Percentiles rank a stretch among this genome's conserved stretches.
phyloP scores from a whole-genome alignment of 2,113 vertebrate genomes.

The Perccottus glenii region DNA sequence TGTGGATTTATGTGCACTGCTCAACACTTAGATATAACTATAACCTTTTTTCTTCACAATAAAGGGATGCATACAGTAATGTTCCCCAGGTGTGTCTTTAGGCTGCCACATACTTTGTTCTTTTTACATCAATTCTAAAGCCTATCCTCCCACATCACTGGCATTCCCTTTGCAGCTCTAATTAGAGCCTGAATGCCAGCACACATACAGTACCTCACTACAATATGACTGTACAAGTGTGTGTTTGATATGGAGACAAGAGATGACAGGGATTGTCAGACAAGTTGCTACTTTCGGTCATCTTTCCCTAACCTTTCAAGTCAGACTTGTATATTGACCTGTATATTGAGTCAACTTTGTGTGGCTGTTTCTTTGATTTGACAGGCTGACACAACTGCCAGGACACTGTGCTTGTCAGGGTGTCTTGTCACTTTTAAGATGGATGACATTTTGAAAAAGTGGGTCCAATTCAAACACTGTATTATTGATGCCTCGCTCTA shows the following conservation, averaged over 20 bases:
- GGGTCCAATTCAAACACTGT: conserved; percentile 5
- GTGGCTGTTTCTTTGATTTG: not conserved
- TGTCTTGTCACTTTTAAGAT: conserved; percentile 4
- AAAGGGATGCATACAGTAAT: not conserved
- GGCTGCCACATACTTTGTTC: not conserved
- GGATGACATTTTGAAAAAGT: not conserved
- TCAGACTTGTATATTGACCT: too few relatives aligned
- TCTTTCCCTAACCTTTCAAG: conserved; percentile 6
- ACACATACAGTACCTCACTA: not conserved
- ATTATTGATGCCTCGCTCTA: conserved; percentile 19
- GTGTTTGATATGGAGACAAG: not conserved
- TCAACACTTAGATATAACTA: not conserved
- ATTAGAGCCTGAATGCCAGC: not conserved
- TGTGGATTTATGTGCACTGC: not conserved
- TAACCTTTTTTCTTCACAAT: not conserved
- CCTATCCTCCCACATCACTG: conserved; percentile 3
- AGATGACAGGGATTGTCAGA: conserved; percentile 7
- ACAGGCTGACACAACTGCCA: conserved; percentile 4
- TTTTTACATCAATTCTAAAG: not conserved
- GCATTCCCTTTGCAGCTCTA: not conserved
- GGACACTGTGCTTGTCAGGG: not conserved
- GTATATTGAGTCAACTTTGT: not conserved
- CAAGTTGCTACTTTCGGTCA: not conserved
- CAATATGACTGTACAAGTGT: not conserved
- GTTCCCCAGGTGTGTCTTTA: not conserved